These are phyloP conservation scores for Anoplius nigerrimus DNA, from an alignment of 2,888 invertebrate species.

Conservation along the genomic window DNA sequence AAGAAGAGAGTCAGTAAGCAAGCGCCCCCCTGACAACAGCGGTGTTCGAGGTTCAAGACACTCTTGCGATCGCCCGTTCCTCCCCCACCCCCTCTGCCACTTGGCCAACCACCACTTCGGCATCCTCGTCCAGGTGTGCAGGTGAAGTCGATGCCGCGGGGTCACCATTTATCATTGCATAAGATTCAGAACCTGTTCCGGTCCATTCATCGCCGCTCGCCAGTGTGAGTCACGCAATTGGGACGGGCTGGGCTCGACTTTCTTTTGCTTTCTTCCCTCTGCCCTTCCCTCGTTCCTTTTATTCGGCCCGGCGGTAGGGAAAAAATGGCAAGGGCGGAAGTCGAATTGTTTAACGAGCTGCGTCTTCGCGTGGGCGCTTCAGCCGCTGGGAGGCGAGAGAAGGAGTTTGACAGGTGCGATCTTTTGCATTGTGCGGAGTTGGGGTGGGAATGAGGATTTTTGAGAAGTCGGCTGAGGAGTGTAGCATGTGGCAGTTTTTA, in stretches of 20 bases:
- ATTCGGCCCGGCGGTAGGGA: neutral
- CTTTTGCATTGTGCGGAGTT: too few species aligned
- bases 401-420: too few species aligned
- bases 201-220: constrained; percentile 65
- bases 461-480: too few species aligned
- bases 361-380: too few species aligned
- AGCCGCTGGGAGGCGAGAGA: too few species aligned
- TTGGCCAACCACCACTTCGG: constrained; percentile 2
- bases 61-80: neutral
- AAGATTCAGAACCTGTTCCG: constrained; percentile 72
- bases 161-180: constrained; percentile 70
- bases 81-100: neutral
- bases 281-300: neutral
- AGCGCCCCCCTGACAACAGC: neutral
- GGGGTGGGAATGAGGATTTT: too few species aligned
- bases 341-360: too few species aligned
- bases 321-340: too few species aligned
- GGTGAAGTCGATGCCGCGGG: constrained; percentile 52
- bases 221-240: constrained; percentile 25
- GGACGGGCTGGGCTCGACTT: neutral
- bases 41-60: neutral
- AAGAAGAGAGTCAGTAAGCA: neutral
- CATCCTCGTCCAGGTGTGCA: constrained; percentile 50
- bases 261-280: neutral
- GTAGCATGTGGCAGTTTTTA: too few species aligned